phyloP scores from a whole-genome alignment of 2,113 vertebrate species.

The Corydoras maculifer region DNA sequence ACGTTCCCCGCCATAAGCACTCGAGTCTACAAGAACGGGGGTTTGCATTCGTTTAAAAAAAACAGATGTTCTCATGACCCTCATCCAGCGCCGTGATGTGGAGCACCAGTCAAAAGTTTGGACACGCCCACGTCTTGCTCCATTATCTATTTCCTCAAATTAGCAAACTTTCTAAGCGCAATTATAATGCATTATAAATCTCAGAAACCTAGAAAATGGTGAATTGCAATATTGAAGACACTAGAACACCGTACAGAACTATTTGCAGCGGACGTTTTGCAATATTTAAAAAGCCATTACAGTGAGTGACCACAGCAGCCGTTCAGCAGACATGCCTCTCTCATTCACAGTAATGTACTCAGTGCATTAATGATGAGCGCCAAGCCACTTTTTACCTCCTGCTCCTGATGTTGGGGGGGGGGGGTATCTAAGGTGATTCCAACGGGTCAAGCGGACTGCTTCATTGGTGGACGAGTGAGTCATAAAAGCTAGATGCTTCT shows the following conservation, averaged over 20 bases:
- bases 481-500: slow-evolving; percentile 3
- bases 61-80: neutral
- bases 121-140: neutral
- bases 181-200: too few relatives aligned
- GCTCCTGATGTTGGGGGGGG: slow-evolving; percentile 31
- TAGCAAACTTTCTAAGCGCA: too few relatives aligned
- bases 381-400: slow-evolving; percentile 48
- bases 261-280: neutral
- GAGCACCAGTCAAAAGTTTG: neutral
- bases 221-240: too few relatives aligned
- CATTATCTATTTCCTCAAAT: neutral
- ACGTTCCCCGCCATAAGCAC: neutral
- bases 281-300: neutral
- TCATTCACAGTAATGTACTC: slow-evolving; percentile 60
- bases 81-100: neutral
- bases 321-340: slow-evolving; percentile 57
- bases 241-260: too few relatives aligned
- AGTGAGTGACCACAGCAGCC: slow-evolving; percentile 12
- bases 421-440: slow-evolving; percentile 13
- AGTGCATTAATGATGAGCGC: slow-evolving; percentile 63
- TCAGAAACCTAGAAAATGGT: too few relatives aligned
- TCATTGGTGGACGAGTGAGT: slow-evolving; percentile 31
- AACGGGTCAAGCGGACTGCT: slow-evolving; percentile 15
- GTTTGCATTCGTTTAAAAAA: neutral
- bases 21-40: too few relatives aligned